These are phyloP conservation scores for Metridium senile DNA, from an alignment of 92 coral and sea anemone genomes.

Conservation along the genomic window DNA sequence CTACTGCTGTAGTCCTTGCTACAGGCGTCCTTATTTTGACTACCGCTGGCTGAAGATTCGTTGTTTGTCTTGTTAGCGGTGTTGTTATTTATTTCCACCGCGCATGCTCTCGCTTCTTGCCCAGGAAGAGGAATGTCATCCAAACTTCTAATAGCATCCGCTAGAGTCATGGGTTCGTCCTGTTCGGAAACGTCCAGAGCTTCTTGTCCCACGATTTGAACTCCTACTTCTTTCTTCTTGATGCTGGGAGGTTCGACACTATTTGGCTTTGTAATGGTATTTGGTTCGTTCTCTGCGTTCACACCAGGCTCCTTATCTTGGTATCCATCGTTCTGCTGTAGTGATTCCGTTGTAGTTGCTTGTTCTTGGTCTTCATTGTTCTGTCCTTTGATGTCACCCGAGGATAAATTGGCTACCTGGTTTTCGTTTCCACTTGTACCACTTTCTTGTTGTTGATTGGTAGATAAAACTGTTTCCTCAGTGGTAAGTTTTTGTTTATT, in stretches of 20 bases:
- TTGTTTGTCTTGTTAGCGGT: background rate
- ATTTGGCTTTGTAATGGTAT: background rate
- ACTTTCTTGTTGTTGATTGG: background rate
- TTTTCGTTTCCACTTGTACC: background rate
- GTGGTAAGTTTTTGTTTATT: background rate
- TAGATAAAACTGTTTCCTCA: background rate
- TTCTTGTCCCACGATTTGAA: background rate
- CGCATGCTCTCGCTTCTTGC: background rate
- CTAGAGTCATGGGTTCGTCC: slow-evolving; percentile 6
- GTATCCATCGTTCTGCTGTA: no score
- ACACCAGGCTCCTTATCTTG: background rate
- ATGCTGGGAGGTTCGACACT: background rate
- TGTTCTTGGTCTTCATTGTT: background rate
- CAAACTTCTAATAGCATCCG: slow-evolving; percentile 3
- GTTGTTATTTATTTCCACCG: background rate
- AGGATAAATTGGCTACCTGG: background rate
- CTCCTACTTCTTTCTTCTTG: background rate
- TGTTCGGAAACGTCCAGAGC: background rate
- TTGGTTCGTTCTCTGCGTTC: background rate
- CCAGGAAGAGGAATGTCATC: slow-evolving; percentile 5
- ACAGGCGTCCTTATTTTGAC: background rate
- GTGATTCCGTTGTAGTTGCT: no score
- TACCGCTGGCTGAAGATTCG: background rate
- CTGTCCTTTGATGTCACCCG: background rate
- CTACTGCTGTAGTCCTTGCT: background rate